Conservation (phyloP, 2,113 vertebrate species). For the Hemicordylus capensis region DNA sequence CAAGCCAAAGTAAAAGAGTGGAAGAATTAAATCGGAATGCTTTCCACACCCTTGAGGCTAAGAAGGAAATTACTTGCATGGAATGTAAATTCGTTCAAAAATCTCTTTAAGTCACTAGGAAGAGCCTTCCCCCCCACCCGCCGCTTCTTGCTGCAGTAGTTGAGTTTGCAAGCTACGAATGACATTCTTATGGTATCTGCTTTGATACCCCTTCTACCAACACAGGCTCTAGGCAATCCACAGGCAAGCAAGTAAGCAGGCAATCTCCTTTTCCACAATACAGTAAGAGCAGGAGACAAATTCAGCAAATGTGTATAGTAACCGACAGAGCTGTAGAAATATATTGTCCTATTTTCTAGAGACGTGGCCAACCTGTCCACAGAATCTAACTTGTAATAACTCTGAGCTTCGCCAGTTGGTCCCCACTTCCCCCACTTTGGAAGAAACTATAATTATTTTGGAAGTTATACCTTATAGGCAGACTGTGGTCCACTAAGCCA, state of each 20-base stretch:
- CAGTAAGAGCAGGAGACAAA: neutral
- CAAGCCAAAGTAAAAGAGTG: neutral
- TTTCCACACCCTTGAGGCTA: neutral
- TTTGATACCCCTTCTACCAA: neutral
- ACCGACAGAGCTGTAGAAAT: neutral
- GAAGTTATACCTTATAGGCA: neutral
- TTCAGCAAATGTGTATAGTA: conserved; percentile 1
- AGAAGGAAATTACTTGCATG: neutral
- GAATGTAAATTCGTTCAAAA: neutral
- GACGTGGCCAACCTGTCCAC: conserved; percentile 10
- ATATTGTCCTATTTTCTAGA: conserved; percentile 8
- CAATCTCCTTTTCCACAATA: no score
- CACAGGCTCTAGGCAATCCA: neutral
- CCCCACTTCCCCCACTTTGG: neutral
- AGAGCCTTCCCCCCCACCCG: neutral
- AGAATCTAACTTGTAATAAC: conserved; percentile 32
- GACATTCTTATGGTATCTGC: neutral
- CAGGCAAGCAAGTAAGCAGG: neutral
- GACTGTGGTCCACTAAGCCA: neutral
- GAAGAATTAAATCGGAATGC: neutral
- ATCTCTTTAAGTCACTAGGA: neutral
- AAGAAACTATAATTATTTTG: neutral
- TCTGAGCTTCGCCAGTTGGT: conserved; percentile 10
- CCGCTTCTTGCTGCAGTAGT: neutral
- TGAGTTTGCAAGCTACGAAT: neutral